A percentile compares a stretch with the other conserved stretches of the same genome.
Conservation (phyloP, 2,888 invertebrate genomes). For the Mythimna albipuncta region DNA sequence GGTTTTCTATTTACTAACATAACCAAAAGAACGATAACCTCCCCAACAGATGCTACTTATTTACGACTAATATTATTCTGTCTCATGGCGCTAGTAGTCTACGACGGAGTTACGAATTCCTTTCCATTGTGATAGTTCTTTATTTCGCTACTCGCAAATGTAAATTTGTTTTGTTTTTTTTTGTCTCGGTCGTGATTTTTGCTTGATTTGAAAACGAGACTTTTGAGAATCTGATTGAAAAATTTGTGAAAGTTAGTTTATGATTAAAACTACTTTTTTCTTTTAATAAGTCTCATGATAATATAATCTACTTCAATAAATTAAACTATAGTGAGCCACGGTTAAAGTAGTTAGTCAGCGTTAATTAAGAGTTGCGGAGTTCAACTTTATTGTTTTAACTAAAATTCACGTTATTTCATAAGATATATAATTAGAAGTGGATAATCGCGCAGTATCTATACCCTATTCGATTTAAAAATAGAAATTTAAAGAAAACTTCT, state of each 20-base stretch:
- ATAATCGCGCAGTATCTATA: not conserved
- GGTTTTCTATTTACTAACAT: not conserved
- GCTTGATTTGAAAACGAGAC: slow-evolving; percentile 1
- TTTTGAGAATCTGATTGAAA: slow-evolving; percentile 8
- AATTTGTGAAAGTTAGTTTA: not conserved
- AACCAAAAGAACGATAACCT: slow-evolving; percentile 28
- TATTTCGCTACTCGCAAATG: slow-evolving; percentile 36
- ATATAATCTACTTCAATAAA: not conserved
- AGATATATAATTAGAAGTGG: not conserved
- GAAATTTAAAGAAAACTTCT: no score
- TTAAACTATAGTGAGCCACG: no score
- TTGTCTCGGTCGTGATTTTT: not conserved
- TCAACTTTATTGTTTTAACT: not conserved
- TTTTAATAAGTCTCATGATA: not conserved
- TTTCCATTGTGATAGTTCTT: slow-evolving; percentile 17
- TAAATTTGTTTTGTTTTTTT: not conserved
- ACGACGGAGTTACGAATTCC: not conserved
- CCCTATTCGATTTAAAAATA: no score
- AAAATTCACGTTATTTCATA: not conserved
- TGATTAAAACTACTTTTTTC: not conserved
- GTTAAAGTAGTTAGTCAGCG: no score
- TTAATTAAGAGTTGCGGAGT: not conserved
- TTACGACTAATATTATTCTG: not conserved
- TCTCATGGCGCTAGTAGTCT: slow-evolving; percentile 49
- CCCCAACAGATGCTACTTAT: not conserved